Conservation (phyloP, 2,797 vertebrate genomes). For the Eurystomus glaucurus region DNA sequence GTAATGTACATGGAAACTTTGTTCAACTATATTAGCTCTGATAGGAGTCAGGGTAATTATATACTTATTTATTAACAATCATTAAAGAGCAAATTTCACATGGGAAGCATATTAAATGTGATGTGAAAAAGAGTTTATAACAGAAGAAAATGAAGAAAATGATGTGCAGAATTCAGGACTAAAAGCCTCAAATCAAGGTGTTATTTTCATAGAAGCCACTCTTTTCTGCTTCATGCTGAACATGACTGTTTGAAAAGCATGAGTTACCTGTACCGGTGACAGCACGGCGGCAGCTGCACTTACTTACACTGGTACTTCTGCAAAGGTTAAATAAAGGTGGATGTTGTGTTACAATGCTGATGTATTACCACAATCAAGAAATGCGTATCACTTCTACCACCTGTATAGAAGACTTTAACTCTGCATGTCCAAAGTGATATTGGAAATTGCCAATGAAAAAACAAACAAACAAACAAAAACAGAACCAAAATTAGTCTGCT, state of each 20-base stretch:
- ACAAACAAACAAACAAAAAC: not conserved
- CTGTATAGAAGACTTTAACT: constrained; percentile 63
- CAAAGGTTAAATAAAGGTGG: constrained; percentile 38
- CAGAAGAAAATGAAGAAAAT: not conserved
- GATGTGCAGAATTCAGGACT: not conserved
- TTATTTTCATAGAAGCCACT: not conserved
- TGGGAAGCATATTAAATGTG: not conserved
- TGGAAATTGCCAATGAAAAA: constrained; percentile 44
- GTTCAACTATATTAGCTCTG: not conserved
- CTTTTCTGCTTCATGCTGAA: not conserved
- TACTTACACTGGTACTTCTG: not conserved
- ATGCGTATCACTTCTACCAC: constrained; percentile 37
- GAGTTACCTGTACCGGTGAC: constrained; percentile 72
- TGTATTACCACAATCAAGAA: constrained; percentile 20
- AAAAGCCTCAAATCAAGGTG: not conserved
- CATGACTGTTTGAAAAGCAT: constrained; percentile 22
- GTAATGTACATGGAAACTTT: not conserved
- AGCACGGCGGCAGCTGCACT: constrained; percentile 28
- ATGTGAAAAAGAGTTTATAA: not conserved
- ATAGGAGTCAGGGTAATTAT: not conserved
- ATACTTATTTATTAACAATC: constrained; percentile 12
- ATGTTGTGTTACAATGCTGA: not conserved
- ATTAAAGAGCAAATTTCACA: not conserved
- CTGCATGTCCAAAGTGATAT: constrained; percentile 67
- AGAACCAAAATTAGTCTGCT: not conserved